phyloP scores from a whole-genome alignment of 1,140 invertebrate species.

The Drosophila santomea region DNA sequence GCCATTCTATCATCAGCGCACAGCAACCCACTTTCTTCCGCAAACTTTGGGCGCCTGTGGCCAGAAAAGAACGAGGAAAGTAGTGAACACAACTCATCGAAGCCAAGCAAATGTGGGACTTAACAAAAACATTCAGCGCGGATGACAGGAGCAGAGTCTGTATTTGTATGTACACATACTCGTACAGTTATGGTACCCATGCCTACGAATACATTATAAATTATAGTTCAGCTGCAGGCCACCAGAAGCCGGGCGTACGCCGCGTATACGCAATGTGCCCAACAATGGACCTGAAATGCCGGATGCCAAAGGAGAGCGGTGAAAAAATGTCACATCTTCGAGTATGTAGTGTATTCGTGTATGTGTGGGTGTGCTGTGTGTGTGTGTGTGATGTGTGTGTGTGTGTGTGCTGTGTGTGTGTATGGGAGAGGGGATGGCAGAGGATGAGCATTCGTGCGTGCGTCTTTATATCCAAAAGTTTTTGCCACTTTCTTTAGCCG shows the following conservation, averaged over 20 bases:
- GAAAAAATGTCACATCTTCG: conserved; percentile 58
- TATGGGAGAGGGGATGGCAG: not conserved
- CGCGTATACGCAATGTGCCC: conserved; percentile 71
- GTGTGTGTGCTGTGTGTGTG: conserved; percentile 21
- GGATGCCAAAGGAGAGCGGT: conserved; percentile 62
- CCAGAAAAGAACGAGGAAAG: not conserved
- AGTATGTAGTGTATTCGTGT: conserved; percentile 31
- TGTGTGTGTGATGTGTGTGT: too few species aligned
- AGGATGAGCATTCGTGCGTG: conserved; percentile 66
- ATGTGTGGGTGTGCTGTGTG: conserved; percentile 46
- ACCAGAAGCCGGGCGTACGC: conserved; percentile 35
- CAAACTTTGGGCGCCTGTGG: conserved; percentile 20
- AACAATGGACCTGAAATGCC: conserved; percentile 59
- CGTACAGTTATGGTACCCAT: conserved; percentile 33
- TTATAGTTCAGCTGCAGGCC: conserved; percentile 63
- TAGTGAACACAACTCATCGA: not conserved
- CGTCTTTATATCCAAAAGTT: conserved; percentile 79
- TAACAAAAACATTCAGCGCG: conserved; percentile 2
- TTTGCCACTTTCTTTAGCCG: conserved; percentile 74
- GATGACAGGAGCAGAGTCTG: conserved; percentile 4
- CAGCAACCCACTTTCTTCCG: not conserved
- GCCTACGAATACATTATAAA: conserved; percentile 72
- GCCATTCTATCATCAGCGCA: not conserved
- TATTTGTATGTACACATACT: conserved; percentile 7
- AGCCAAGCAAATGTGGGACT: not conserved